Conservation (phyloP, 2,888 invertebrate genomes). For the Nezara viridula region DNA sequence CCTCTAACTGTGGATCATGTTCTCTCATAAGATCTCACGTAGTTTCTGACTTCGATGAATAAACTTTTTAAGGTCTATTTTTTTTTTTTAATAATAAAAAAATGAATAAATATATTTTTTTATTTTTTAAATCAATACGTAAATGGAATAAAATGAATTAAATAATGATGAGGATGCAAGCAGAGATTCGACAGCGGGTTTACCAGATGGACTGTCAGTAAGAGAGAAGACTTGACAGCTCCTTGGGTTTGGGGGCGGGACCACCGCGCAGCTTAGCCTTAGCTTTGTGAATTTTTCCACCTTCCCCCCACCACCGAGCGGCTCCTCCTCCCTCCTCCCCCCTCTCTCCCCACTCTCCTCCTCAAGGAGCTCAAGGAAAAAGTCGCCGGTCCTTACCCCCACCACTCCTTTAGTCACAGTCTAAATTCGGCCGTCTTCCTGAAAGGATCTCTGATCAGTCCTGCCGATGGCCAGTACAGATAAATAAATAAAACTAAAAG, state of each 20-base stretch:
- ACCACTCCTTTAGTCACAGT: slow-evolving; percentile 33
- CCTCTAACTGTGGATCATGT: neutral
- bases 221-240: slow-evolving; percentile 16
- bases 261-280: slow-evolving; percentile 47
- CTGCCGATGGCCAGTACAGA: neutral
- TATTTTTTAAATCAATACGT: neutral
- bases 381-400: slow-evolving; percentile 34
- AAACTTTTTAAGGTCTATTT: neutral
- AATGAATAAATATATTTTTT: too few species aligned
- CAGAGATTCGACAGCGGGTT: neutral
- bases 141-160: neutral
- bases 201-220: neutral
- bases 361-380: slow-evolving; percentile 34
- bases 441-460: neutral
- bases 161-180: neutral
- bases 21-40: neutral
- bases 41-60: neutral
- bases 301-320: neutral
- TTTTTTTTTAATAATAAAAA: too few species aligned
- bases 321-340: neutral
- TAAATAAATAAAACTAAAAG: neutral
- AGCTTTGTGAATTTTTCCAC: slow-evolving; percentile 45
- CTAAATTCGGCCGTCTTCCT: neutral
- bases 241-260: slow-evolving; percentile 49
- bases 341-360: slow-evolving; percentile 3